Base-by-base conservation (phyloP, 2,888 invertebrate species). In the Craniophora ligustri region DNA sequence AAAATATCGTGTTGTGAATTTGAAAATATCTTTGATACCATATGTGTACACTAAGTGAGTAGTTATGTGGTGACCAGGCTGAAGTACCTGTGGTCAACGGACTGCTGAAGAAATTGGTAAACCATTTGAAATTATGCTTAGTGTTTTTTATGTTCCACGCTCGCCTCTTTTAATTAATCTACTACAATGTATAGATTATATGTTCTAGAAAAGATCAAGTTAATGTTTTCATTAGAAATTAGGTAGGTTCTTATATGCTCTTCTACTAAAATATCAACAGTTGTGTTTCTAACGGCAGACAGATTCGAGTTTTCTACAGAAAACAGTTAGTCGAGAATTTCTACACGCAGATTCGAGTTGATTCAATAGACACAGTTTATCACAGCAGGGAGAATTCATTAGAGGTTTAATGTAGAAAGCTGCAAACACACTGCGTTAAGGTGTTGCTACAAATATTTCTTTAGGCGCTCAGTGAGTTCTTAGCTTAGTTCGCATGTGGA, bases 1-100 rank as follows among this genome's bases (percentile, higher is more conserved):
- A 6, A 32, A 44, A 23, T 36, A 30, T 13, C 13, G 70, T 69
- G 64, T 65, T 65, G 64, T 65, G 70, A 69, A 45, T 46, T 39
- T 38, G 15, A 21, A 35, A 45, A 38, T 16, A 40, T 28, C 36
- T 41, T 32, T 30, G 8, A 51, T 36, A 45, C 45, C 69, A 26
- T 69, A 57, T 64, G 54, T 49, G 53, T 34, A 34, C 34, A 32
- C 16, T 18, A 31, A 69, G 69, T 73, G 39, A 73, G 70, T 67
- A 60, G 13, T 23, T 41, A 30, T 32, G 11, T 35, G 23, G 0
- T 34, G 0, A 11, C n/a, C 10, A 0, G n/a, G 4, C 26, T 21
- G 23, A 15, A 14, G 21, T 10, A 10, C 46, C 5, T 14, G 8
- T 34, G 5, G n/a, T 18, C 28, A 3, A 14, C 6, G 10, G 4